phyloP scores from a whole-genome alignment of 92 coral and sea anemone species.

The Parazoanthus swiftii region DNA sequence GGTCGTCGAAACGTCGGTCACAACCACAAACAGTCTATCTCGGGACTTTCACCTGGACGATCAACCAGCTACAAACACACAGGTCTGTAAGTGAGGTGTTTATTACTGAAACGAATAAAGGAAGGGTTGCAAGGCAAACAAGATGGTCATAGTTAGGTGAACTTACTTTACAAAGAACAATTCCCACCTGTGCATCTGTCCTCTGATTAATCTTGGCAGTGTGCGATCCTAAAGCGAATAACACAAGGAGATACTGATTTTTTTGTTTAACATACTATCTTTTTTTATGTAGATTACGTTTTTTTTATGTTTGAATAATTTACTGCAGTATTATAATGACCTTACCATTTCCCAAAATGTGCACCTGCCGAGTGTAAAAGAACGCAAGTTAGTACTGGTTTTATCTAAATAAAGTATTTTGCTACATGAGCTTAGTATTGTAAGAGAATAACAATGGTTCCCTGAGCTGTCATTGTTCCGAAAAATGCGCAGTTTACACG shows the following conservation, averaged over 20 bases:
- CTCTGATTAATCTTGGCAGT: slow-evolving; percentile 88
- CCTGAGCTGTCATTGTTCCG: no score
- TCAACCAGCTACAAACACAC: no score
- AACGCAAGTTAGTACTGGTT: slow-evolving; percentile 7
- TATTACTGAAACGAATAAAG: no score
- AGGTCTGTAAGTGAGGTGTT: no score
- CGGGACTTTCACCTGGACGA: no score
- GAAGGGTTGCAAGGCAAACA: neutral
- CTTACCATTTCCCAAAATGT: slow-evolving; percentile 99
- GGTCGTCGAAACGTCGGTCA: no score
- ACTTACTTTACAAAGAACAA: neutral
- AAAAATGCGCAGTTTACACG: no score
- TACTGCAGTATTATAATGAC: neutral
- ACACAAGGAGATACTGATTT: neutral
- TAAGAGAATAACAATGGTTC: no score
- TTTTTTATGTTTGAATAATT: neutral
- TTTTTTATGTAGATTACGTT: neutral
- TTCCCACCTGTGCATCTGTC: slow-evolving; percentile 83
- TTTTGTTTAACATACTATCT: neutral
- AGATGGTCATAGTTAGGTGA: neutral
- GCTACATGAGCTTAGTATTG: neutral
- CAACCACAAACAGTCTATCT: no score
- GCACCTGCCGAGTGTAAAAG: slow-evolving; percentile 67
- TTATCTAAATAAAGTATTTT: neutral
- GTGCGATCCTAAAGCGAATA: slow-evolving; percentile 69